These are phyloP conservation scores for Loris lydekkerianus DNA, from an alignment of 2,797 vertebrate species.

Conservation along the genomic window DNA sequence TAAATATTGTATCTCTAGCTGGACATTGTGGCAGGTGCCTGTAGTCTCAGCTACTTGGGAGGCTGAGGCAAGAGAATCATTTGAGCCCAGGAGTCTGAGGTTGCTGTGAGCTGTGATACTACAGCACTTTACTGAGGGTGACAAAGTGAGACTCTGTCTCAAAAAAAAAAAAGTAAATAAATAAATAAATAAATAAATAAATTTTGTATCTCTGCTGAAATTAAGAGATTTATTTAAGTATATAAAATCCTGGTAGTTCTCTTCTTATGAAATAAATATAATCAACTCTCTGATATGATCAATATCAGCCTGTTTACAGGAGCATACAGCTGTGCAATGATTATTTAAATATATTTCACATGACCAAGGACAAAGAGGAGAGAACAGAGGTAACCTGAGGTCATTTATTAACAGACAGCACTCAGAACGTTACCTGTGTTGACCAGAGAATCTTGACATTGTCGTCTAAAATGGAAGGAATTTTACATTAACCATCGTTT, in stretches of 20 bases:
- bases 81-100: too few relatives aligned
- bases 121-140: too few relatives aligned
- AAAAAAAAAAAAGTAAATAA: too few relatives aligned
- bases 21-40: too few relatives aligned
- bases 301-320: not conserved
- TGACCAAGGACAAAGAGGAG: not conserved
- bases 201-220: constrained; percentile 5
- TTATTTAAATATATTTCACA: not conserved
- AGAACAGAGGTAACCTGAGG: not conserved
- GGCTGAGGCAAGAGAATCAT: too few relatives aligned
- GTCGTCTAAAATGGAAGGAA: not conserved
- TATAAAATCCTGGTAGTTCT: not conserved
- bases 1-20: not conserved
- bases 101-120: too few relatives aligned
- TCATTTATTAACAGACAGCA: not conserved
- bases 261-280: not conserved
- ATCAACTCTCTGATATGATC: not conserved
- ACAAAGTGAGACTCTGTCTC: too few relatives aligned
- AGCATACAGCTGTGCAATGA: not conserved
- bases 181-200: too few relatives aligned
- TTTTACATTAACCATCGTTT: not conserved
- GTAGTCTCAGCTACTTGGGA: too few relatives aligned
- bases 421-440: not conserved
- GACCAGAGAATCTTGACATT: not conserved
- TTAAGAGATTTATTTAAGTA: not conserved